A percentile compares a stretch with the other conserved stretches of the same genome.
These are phyloP conservation scores for Pseudomyrmex gracilis DNA, from an alignment of 1,140 invertebrate species.

Conservation along the genomic window DNA sequence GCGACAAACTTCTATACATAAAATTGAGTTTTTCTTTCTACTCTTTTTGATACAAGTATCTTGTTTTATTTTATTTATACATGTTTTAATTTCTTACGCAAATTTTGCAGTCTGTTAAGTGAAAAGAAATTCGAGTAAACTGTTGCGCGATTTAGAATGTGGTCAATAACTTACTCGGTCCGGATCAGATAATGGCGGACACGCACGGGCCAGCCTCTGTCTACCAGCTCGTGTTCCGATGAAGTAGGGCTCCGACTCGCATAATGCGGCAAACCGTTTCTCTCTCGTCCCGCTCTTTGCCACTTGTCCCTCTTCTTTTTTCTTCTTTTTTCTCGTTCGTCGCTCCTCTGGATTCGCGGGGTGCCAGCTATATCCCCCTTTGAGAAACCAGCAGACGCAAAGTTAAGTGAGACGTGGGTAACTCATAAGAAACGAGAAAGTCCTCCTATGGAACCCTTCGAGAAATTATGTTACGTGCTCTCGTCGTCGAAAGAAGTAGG, in stretches of 20 bases:
- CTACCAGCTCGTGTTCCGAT: slow-evolving; percentile 67
- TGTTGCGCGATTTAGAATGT: slow-evolving; percentile 49
- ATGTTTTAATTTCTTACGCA: background rate
- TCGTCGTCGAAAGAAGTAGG: slow-evolving; percentile 3
- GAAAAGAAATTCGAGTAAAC: slow-evolving; percentile 31
- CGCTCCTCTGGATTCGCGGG: slow-evolving; percentile 46
- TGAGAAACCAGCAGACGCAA: slow-evolving; percentile 7
- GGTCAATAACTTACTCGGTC: slow-evolving; percentile 51
- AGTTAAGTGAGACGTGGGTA: slow-evolving; percentile 73
- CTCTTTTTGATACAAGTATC: background rate
- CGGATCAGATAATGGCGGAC: slow-evolving; percentile 74
- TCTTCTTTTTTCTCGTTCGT: background rate
- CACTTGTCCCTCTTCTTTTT: background rate
- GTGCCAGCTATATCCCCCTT: slow-evolving; percentile 17
- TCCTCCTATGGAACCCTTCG: background rate
- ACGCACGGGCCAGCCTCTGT: slow-evolving; percentile 59
- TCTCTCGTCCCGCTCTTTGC: background rate
- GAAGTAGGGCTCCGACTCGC: slow-evolving; percentile 65
- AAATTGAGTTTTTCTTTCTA: background rate
- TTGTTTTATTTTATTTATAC: background rate
- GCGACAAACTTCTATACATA: background rate
- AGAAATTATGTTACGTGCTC: slow-evolving; percentile 15
- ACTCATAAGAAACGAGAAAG: slow-evolving; percentile 31
- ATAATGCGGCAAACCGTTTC: slow-evolving; percentile 48
- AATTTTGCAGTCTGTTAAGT: slow-evolving; percentile 2